Percentiles rank a stretch among this genome's conserved stretches.
These are phyloP conservation scores for Exaiptasia diaphana DNA, from an alignment of 64 coral and sea anemone species.

Conservation along the genomic window DNA sequence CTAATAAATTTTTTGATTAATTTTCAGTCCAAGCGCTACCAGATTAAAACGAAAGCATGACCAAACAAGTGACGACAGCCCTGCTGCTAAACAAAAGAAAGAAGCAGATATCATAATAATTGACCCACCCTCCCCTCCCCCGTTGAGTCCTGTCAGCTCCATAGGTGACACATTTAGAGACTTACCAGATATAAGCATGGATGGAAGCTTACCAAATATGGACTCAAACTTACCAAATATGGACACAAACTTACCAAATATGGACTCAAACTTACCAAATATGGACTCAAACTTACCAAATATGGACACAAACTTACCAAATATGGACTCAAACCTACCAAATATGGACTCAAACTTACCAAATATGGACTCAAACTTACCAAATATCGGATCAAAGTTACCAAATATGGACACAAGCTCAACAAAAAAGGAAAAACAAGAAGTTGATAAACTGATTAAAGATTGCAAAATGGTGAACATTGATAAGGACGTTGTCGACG, in stretches of 20 bases:
- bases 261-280: not conserved
- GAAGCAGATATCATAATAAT: conserved; percentile 73
- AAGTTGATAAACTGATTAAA: conserved; percentile 46
- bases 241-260: not conserved
- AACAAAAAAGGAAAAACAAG: not conserved
- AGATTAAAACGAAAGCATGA: conserved; percentile 41
- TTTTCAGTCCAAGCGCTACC: not conserved
- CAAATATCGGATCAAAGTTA: not conserved
- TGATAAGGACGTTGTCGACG: conserved; percentile 40
- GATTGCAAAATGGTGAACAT: conserved; percentile 39
- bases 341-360: not conserved
- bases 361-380: not conserved
- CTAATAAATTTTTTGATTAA: not conserved
- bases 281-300: not conserved
- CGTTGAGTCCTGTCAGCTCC: not conserved
- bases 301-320: not conserved
- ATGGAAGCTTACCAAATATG: not conserved
- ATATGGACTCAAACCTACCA: not conserved
- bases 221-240: not conserved
- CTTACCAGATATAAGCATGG: too few species aligned
- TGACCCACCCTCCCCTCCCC: conserved; percentile 43
- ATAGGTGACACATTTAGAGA: not conserved
- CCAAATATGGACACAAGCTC: not conserved
- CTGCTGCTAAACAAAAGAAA: conserved; percentile 1
- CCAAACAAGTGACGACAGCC: not conserved